Evolutionary conservation across 2,888 invertebrate species (phyloP).

Genomic region (Hymenopus coronatus): DNA sequence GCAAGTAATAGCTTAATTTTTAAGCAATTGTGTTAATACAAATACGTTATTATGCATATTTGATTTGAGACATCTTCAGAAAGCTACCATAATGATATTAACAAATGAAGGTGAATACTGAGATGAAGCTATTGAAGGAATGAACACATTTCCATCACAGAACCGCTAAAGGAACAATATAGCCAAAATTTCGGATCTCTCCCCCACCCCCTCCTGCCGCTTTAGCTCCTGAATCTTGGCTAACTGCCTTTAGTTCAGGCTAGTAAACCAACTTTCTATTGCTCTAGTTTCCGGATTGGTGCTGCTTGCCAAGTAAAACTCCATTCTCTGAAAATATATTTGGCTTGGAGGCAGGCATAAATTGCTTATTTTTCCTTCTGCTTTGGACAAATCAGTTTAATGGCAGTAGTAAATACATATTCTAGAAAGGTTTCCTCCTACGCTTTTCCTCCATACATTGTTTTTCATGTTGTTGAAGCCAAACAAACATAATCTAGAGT

Average conservation of each 20-base stretch:
- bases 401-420: not conserved
- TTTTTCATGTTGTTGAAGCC: not conserved
- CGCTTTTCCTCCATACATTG: too few relatives aligned
- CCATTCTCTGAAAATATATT: not conserved
- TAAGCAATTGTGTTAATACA: too few relatives aligned
- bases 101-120: too few relatives aligned
- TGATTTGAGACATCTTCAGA: too few relatives aligned
- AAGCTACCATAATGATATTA: too few relatives aligned
- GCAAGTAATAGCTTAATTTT: too few relatives aligned
- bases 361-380: not conserved
- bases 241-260: not conserved
- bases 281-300: not conserved
- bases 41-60: too few relatives aligned
- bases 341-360: not conserved
- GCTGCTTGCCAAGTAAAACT: not conserved
- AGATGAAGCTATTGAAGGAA: too few relatives aligned
- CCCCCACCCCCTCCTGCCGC: too few relatives aligned
- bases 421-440: too few relatives aligned
- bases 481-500: too few relatives aligned
- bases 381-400: not conserved
- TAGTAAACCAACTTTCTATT: not conserved
- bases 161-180: not conserved
- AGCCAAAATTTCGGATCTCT: not conserved
- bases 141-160: not conserved
- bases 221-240: not conserved